Base-by-base conservation (phyloP, 1,140 invertebrate species). In the Anastatus disparis region DNA sequence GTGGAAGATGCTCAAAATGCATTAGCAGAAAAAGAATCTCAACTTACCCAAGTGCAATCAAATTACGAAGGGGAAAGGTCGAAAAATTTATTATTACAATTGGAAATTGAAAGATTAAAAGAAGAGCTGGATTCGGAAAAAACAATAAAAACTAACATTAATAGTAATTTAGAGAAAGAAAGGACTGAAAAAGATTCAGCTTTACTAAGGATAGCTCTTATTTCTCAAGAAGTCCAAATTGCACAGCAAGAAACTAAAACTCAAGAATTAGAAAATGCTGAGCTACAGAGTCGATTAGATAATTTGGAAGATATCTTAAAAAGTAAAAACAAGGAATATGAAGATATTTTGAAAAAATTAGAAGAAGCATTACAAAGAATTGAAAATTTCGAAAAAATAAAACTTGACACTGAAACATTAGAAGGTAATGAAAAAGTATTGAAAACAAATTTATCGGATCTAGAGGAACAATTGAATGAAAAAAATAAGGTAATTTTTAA, bases 221-320 rank as follows among this genome's bases (percentile, higher is more conserved):
- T 95, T 67, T 95, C 93, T 0, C 94, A 95, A 79, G 91, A 93
- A 62, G 88, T 93, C 62, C 92, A 94, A 80, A 87, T 93, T 58
- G 89, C 91, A 1, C 89, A 90, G 72, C 90, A 93, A 72, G 89
- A 93, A 66, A 87, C 91, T 75, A 87, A 90, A 44, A 87, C 89
- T 55, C 87, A 90, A 65, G 89, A 91, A 74, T 81, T 80, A 0
- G 91, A 92, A 58, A 85, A 83, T 40, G 61, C 56, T 0, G 83
- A 87, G n/a, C n/a, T 84, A 22, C 79, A 82, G 65, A 82, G 61
- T 62, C 79, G 75, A 63, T 74, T 86, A 1, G 81, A 86, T 12
- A 79, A 53, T 40, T 61, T 87, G 4, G 82, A 85, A 20, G 73
- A 78, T 8, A 74, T 61, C 3, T 46, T 84, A 13, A 79, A 77